Evolutionary conservation across 2,113 vertebrate species (phyloP).

Genomic region (Phrynosoma blainvillii): DNA sequence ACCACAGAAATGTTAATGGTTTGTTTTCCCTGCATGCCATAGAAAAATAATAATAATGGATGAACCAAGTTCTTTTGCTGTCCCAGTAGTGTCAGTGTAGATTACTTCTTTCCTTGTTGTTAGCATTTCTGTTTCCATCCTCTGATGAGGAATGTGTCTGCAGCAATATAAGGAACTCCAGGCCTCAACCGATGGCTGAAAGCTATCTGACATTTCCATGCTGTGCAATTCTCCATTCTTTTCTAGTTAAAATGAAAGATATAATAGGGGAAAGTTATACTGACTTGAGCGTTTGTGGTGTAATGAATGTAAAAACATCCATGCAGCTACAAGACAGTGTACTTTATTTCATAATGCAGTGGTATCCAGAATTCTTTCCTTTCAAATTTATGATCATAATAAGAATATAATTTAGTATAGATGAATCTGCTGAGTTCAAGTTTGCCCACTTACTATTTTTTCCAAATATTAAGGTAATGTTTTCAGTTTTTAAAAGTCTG

Average conservation of each 20-base stretch:
- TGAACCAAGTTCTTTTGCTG: not conserved
- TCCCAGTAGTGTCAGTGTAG: not conserved
- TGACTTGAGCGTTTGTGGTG: not conserved
- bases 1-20: not conserved
- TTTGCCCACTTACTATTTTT: too few relatives aligned
- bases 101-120: constrained; percentile 20
- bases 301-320: too few relatives aligned
- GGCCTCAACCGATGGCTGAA: not conserved
- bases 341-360: too few relatives aligned
- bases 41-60: not conserved
- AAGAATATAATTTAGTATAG: too few relatives aligned
- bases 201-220: not conserved
- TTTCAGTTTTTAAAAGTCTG: too few relatives aligned
- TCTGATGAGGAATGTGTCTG: rapidly evolving
- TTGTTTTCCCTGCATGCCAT: not conserved
- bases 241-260: not conserved
- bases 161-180: not conserved
- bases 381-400: too few relatives aligned
- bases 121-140: constrained; percentile 2
- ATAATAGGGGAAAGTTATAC: not conserved
- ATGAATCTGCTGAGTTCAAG: too few relatives aligned
- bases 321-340: too few relatives aligned
- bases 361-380: too few relatives aligned
- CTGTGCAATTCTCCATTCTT: not conserved
- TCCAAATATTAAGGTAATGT: too few relatives aligned